phyloP scores from a whole-genome alignment of 1,140 invertebrate species.

The Aphelinus atriplicis region DNA sequence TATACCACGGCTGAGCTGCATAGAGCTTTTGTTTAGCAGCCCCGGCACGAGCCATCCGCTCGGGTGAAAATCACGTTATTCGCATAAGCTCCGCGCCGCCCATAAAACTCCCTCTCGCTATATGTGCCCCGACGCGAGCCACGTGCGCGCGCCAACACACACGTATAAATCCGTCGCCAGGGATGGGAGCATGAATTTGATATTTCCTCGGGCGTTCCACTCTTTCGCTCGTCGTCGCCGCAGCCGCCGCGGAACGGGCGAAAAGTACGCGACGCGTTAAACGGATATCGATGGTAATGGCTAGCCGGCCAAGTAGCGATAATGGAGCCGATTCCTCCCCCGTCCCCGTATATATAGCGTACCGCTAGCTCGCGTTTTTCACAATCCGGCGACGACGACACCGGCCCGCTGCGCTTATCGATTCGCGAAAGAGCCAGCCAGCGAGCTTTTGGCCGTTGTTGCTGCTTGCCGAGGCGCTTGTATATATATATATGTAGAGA shows the following conservation, averaged over 20 bases:
- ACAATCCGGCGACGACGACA: too few species aligned
- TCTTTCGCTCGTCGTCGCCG: constrained; percentile 47
- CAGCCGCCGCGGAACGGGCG: not conserved
- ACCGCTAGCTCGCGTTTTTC: constrained; percentile 19
- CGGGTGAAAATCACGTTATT: constrained; percentile 18
- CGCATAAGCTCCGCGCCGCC: constrained; percentile 2
- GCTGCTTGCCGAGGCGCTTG: not conserved
- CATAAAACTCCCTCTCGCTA: constrained; percentile 16
- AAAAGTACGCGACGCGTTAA: constrained; percentile 50
- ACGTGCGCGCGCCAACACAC: not conserved
- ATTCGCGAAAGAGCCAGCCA: constrained; percentile 33
- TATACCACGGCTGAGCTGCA: not conserved
- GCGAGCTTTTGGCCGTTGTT: constrained; percentile 39
- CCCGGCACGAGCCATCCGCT: constrained; percentile 8
- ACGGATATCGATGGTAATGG: constrained; percentile 53
- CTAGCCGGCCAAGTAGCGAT: constrained; percentile 50
- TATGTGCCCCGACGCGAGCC: not conserved
- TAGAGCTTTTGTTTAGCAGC: not conserved
- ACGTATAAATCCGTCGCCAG: not conserved
- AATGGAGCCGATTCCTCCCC: constrained; percentile 51
- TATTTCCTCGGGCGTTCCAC: constrained; percentile 41
- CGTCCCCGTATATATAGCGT: constrained; percentile 35
- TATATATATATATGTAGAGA: too few species aligned
- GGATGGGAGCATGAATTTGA: constrained; percentile 46
- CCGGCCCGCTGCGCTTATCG: constrained; percentile 29